These are phyloP conservation scores for Hipparchia semele DNA, from an alignment of 2,888 invertebrate genomes.

Conservation along the genomic window DNA sequence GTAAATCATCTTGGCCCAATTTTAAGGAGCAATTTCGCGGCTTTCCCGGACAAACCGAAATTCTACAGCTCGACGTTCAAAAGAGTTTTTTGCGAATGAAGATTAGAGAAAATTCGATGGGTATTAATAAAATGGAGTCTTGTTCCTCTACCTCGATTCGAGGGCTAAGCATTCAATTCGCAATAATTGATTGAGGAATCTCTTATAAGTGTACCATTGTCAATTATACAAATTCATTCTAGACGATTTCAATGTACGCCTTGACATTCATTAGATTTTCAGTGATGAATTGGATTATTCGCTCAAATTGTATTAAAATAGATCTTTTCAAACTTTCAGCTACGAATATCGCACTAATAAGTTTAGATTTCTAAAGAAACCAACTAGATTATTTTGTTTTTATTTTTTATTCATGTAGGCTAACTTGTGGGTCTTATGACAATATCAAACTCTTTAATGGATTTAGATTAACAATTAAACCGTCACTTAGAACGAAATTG, in stretches of 20 bases:
- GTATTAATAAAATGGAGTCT: constrained; percentile 35
- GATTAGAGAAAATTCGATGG: constrained; percentile 41
- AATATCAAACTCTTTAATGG: no score
- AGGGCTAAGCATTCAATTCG: constrained; percentile 33
- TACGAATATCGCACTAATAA: neutral
- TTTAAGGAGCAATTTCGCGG: constrained; percentile 43
- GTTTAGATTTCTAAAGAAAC: no score
- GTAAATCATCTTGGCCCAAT: constrained; percentile 42
- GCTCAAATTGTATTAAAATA: constrained; percentile 6
- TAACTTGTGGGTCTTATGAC: no score
- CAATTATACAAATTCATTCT: constrained; percentile 27
- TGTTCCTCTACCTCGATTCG: constrained; percentile 27
- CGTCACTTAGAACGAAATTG: no score
- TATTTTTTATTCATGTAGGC: no score
- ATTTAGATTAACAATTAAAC: no score
- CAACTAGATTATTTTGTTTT: no score
- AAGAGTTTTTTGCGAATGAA: constrained; percentile 48
- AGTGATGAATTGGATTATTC: constrained; percentile 21
- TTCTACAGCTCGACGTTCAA: constrained; percentile 43
- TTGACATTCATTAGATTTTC: constrained; percentile 35
- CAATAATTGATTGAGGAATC: constrained; percentile 36
- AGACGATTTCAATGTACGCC: constrained; percentile 21
- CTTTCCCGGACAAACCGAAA: constrained; percentile 41
- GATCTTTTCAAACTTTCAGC: neutral
- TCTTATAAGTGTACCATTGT: constrained; percentile 20